These are phyloP conservation scores for Bryconaethiops microstoma DNA, from an alignment of 2,797 vertebrate species.

Conservation along the genomic window DNA sequence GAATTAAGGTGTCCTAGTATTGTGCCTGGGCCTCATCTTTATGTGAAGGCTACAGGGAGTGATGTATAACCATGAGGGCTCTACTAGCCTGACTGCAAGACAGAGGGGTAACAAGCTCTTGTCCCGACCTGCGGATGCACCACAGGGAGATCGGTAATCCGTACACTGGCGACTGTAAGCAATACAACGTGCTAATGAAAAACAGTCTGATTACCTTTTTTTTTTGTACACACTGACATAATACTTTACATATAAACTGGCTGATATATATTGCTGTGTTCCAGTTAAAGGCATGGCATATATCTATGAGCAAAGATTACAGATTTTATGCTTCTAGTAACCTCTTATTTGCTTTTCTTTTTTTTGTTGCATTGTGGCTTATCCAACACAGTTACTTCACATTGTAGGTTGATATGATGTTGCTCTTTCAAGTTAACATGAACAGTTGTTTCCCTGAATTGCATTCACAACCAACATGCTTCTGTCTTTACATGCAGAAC, in stretches of 20 bases:
- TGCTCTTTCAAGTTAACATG: conserved; percentile 21
- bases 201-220: neutral
- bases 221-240: conserved; percentile 5
- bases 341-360: conserved; percentile 28
- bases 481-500: conserved; percentile 36
- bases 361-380: conserved; percentile 18
- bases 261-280: conserved; percentile 30
- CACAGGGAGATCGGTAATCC: neutral
- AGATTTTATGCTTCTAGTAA: conserved; percentile 2
- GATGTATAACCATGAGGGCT: conserved; percentile 20
- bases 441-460: conserved; percentile 30
- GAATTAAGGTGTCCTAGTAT: conserved; percentile 17
- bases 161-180: neutral
- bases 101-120: conserved; percentile 37
- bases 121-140: conserved; percentile 34
- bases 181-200: conserved; percentile 20
- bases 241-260: conserved; percentile 1
- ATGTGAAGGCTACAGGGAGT: conserved; percentile 14
- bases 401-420: conserved; percentile 1
- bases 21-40: conserved; percentile 4
- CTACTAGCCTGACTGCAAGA: conserved; percentile 14
- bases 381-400: neutral
- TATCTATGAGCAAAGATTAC: neutral
- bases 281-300: conserved; percentile 1
- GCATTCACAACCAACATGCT: conserved; percentile 30